Percentiles rank a stretch among this genome's conserved stretches.
phyloP scores from a whole-genome alignment of 2,113 vertebrate species.

The Dromas ardeola region DNA sequence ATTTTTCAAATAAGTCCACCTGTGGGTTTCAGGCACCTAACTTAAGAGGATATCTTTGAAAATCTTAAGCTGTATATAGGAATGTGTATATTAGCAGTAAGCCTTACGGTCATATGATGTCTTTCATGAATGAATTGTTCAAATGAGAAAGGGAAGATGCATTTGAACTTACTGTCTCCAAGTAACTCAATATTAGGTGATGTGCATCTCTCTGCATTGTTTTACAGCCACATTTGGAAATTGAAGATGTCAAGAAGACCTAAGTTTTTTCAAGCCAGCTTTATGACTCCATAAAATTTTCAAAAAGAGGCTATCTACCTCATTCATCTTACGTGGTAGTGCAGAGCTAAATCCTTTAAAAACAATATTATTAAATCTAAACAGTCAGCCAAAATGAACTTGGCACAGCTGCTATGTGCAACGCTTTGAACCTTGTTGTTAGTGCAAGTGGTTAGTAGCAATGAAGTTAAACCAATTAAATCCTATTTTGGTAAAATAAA shows the following conservation, averaged over 20 bases:
- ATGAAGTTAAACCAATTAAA: neutral
- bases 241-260: neutral
- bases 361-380: neutral
- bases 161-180: neutral
- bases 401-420: neutral
- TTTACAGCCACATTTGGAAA: neutral
- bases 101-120: neutral
- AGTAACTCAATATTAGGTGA: neutral
- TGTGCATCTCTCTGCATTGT: neutral
- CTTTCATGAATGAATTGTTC: neutral
- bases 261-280: neutral
- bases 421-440: neutral
- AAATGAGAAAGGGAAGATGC: neutral
- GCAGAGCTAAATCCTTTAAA: neutral
- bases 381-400: neutral
- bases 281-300: neutral
- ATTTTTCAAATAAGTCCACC: neutral
- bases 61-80: neutral
- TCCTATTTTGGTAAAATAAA: neutral
- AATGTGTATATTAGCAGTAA: neutral
- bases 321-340: neutral
- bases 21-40: neutral
- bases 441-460: neutral
- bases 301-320: neutral
- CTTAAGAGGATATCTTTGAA: neutral